Conservation (phyloP, 2,888 invertebrate genomes). For the Hydroisotoma schaefferi region DNA sequence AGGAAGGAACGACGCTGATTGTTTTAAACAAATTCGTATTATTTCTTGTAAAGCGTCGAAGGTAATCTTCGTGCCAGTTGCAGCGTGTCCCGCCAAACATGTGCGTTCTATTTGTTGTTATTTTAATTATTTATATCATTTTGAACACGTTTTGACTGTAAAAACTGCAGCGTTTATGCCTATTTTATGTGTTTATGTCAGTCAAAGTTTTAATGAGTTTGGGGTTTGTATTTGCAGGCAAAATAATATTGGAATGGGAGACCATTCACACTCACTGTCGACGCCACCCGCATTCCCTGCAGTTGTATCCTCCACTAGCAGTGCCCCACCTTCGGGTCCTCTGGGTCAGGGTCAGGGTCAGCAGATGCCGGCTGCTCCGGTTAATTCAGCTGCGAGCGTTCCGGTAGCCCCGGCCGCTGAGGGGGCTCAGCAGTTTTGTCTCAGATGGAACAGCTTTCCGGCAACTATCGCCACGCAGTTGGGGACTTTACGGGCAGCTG, state of each 20-base stretch:
- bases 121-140: not conserved
- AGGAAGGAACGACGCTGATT: not conserved
- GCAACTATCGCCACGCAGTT: constrained; percentile 82
- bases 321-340: constrained; percentile 1
- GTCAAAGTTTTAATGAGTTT: no score
- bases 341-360: constrained; percentile 7
- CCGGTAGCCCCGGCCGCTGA: constrained; percentile 34
- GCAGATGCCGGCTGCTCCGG: constrained; percentile 21
- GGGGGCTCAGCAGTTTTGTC: constrained; percentile 71
- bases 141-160: not conserved
- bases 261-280: constrained; percentile 1
- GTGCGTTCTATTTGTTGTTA: not conserved
- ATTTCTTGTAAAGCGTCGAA: no score
- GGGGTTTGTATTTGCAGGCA: no score
- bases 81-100: constrained; percentile 11
- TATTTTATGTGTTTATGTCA: no score
- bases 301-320: not conserved
- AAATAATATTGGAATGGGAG: not conserved
- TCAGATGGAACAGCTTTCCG: constrained; percentile 81
- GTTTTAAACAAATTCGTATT: no score
- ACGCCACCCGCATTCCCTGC: not conserved
- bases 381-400: no score
- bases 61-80: not conserved
- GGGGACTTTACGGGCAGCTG: constrained; percentile 76
- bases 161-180: not conserved